Conservation (phyloP, 1,140 invertebrate species). For the Uloborus diversus region DNA sequence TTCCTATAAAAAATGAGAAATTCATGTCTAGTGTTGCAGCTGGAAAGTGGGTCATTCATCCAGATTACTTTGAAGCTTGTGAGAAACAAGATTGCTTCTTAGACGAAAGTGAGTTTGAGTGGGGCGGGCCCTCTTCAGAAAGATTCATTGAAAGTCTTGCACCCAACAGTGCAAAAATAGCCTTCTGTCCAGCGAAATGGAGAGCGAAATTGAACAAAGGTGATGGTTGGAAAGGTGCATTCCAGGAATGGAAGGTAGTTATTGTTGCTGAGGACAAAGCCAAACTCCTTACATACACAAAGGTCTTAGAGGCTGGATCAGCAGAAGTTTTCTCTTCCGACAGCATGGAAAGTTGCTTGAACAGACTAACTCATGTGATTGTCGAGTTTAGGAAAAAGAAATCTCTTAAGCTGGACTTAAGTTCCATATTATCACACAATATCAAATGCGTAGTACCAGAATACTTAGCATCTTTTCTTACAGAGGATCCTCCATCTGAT, state of each 20-base stretch:
- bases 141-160: not conserved
- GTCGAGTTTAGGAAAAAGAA: conserved; percentile 37
- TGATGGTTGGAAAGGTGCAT: conserved; percentile 10
- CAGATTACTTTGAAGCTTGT: conserved; percentile 78
- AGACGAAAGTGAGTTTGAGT: conserved; percentile 44
- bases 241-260: conserved; percentile 44
- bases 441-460: conserved; percentile 69
- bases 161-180: conserved; percentile 12
- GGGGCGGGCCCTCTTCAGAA: conserved; percentile 27
- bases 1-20: conserved; percentile 83
- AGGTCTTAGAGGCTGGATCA: conserved; percentile 42
- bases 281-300: conserved; percentile 36
- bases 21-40: conserved; percentile 82
- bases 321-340: conserved; percentile 16
- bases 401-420: conserved; percentile 13
- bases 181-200: conserved; percentile 44
- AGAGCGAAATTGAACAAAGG: conserved; percentile 2
- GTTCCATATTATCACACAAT: not conserved
- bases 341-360: not conserved
- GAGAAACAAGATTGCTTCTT: conserved; percentile 73
- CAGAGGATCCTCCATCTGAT: conserved; percentile 63
- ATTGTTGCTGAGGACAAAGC: conserved; percentile 35
- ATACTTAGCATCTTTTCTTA: conserved; percentile 70
- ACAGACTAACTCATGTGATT: conserved; percentile 32
- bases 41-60: conserved; percentile 87